Evolutionary conservation across 2,797 vertebrate species (phyloP).

Genomic region (Pangasius sanitwongsei): DNA sequence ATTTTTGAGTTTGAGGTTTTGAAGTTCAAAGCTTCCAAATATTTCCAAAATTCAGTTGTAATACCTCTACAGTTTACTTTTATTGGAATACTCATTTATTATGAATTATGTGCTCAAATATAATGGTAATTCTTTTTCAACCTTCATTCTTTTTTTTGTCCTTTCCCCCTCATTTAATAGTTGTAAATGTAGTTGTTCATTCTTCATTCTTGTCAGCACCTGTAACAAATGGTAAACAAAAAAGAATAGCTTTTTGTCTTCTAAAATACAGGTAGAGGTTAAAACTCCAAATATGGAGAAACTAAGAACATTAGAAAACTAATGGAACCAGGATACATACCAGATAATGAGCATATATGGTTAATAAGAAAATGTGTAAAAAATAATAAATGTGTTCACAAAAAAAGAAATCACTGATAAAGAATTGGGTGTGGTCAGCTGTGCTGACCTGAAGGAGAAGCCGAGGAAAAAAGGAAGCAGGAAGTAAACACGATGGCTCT

Average conservation of each 20-base stretch:
- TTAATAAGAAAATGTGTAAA: neutral
- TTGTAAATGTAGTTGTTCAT: neutral
- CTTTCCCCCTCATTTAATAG: neutral
- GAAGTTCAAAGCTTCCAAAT: neutral
- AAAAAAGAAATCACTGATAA: neutral
- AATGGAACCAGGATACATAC: neutral
- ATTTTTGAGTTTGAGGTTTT: conserved; percentile 37
- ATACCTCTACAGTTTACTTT: neutral
- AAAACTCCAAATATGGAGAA: neutral
- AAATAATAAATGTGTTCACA: neutral
- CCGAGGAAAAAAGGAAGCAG: neutral
- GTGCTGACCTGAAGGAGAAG: neutral
- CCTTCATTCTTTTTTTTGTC: neutral
- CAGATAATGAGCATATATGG: neutral
- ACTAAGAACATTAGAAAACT: neutral
- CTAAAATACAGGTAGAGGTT: neutral
- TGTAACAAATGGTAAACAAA: conserved; percentile 4
- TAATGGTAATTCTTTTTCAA: neutral
- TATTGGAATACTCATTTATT: neutral
- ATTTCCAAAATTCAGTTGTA: neutral
- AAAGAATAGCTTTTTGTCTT: neutral
- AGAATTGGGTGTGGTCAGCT: neutral
- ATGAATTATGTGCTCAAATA: neutral
- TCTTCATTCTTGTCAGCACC: conserved; percentile 33
- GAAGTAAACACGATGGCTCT: neutral